Evolutionary conservation across 2,797 vertebrate species (phyloP), one percentile per base, ranked within the genome.

Genomic region (Jordanella pulchra): DNA sequence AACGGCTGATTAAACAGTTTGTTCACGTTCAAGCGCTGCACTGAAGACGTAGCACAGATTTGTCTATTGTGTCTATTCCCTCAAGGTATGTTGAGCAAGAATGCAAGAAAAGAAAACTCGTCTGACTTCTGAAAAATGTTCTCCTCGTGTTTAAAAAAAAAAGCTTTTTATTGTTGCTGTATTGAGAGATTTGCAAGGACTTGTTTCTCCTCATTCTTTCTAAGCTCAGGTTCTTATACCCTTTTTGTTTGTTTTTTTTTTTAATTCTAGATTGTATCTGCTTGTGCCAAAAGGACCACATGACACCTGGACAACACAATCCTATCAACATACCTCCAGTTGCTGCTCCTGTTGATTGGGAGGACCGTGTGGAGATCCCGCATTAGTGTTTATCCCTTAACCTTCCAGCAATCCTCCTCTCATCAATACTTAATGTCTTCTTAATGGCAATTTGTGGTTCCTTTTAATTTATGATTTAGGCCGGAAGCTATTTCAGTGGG

Each of bases 391-490:
- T 79, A 65, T 14, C 44, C 67, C 39, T 5, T 7, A 61, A 77
- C 69, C 69, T 51, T 47, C 53, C 64, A 1, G 27, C 54, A 67
- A 45, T 60, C 50, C 28, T 39, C 2, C 7, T n/a, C 58, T 67
- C 45, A 14, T 86, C 35, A 70, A 83, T 85, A 69, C 69, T 89
- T 84, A 5, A 87, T 39, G 61, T n/a, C 47, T 17, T 65, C 72
- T 74, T 80, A 86, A 87, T 83, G 77, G 79, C 65, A 51, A 39
- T 67, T 56, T 74, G 84, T 77, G 76, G 28, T 85, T 83, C 42
- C 60, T 69, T 74, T 73, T 79, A 79, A 84, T 70, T 81, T 68
- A 67, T 69, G 69, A 85, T 69, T 42, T 42, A 18, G 56, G 61
- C 53, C 73, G 32, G 25, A 72, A 79, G 56, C 68, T 73, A 56